Conservation (phyloP, 2,888 invertebrate species). For the Pammene aurita region DNA sequence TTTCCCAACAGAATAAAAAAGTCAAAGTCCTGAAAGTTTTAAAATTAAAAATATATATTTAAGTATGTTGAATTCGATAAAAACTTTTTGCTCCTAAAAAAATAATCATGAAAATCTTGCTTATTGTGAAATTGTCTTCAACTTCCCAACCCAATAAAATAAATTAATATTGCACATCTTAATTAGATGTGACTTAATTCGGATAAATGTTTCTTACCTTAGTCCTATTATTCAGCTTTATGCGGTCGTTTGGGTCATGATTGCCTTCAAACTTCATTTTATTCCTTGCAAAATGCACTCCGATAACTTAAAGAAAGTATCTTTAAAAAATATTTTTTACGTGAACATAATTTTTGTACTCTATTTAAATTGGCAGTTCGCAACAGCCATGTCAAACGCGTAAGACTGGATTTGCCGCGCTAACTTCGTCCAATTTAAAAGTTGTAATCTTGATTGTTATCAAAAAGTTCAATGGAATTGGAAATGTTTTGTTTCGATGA, state of each 20-base stretch:
- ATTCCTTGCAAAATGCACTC: slow-evolving; percentile 13
- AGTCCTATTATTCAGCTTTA: slow-evolving; percentile 29
- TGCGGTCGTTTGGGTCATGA: slow-evolving; percentile 13
- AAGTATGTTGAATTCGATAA: too few relatives aligned
- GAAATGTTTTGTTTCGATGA: neutral
- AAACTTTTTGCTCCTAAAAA: too few relatives aligned
- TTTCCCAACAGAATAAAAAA: too few relatives aligned
- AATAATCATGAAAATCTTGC: too few relatives aligned
- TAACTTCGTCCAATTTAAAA: slow-evolving; percentile 31
- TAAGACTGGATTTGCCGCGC: slow-evolving; percentile 34
- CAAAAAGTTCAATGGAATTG: slow-evolving; percentile 12
- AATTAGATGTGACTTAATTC: too few relatives aligned
- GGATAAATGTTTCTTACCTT: slow-evolving; percentile 25
- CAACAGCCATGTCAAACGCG: slow-evolving; percentile 6
- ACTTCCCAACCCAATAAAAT: too few relatives aligned
- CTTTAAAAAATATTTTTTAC: neutral
- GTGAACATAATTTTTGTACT: neutral
- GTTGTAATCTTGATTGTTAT: slow-evolving; percentile 38
- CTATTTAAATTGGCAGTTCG: slow-evolving; percentile 7
- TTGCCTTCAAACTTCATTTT: slow-evolving; percentile 22
- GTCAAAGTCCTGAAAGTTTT: too few relatives aligned
- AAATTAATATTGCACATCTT: too few relatives aligned
- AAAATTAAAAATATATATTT: too few relatives aligned
- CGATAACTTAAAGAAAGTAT: neutral
- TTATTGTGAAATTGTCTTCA: too few relatives aligned